phyloP scores from a whole-genome alignment of 2,113 vertebrate genomes.

The Acrocephalus kingi region DNA sequence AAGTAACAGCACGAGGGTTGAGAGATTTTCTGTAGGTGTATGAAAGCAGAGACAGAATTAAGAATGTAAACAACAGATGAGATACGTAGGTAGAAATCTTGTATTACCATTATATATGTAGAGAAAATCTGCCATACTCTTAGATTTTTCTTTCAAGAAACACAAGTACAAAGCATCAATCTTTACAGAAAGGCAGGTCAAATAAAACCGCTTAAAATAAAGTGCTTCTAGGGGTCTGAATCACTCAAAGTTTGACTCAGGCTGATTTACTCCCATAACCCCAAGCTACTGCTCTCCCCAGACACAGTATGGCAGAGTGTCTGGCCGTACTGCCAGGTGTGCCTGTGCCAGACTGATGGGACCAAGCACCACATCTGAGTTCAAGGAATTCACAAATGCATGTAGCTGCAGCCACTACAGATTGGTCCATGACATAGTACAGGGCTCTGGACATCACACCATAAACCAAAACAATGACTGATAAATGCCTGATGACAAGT shows the following conservation, averaged over 20 bases:
- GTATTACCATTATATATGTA: neutral
- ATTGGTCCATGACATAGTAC: neutral
- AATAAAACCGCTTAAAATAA: neutral
- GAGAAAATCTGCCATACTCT: neutral
- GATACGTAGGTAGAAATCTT: neutral
- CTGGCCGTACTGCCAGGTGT: neutral
- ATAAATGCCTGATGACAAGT: neutral
- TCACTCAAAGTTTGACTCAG: neutral
- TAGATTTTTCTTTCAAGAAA: neutral
- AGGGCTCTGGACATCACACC: neutral
- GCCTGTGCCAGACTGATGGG: neutral
- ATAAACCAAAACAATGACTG: neutral
- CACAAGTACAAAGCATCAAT: neutral
- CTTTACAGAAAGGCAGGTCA: neutral
- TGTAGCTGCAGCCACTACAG: neutral
- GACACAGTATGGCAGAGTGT: accelerated
- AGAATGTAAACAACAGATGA: neutral
- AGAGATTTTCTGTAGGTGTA: neutral
- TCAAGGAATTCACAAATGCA: neutral
- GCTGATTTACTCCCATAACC: neutral
- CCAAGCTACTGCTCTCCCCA: neutral
- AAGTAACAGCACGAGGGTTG: neutral
- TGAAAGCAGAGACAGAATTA: neutral
- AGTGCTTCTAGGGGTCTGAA: neutral
- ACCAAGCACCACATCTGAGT: neutral